Evolutionary conservation across 2,888 invertebrate species (phyloP), one percentile per base, ranked within the genome.

Genomic region (Eucera pruinosa): DNA sequence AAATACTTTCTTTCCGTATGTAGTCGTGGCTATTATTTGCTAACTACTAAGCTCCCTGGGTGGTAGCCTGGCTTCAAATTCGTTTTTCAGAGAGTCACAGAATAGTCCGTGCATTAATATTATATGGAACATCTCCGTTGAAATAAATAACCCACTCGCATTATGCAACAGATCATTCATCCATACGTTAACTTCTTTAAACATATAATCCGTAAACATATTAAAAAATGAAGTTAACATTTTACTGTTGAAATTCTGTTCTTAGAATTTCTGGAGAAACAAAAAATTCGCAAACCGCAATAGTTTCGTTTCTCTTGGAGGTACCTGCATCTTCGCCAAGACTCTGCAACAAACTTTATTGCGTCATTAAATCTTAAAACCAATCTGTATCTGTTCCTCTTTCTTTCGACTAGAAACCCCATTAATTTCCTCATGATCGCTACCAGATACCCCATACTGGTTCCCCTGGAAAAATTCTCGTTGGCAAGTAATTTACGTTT

Each of bases 401-500:
- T 47, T 25, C 23, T 11, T 45, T 39, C 45, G 52, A n/a, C 18
- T 54, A 55, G 45, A n/a, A 61, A n/a, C 15, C 15, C 20, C 48
- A 69, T 61, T 69, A 55, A 68, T 73, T 73, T 61, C 18, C 18
- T 36, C 18, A 20, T 27, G 61, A 69, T 48, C 23, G 61, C 18
- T 18, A 15, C 55, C 20, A 36, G 47, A 73, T 48, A 48, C 25
- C 23, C 52, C 9, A 23, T 20, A 23, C 41, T 43, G 55, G 39
- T 23, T 39, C 30, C 43, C 36, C 33, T n/a, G 33, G n/a, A 69
- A 73, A 73, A 73, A 69, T 55, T 55, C 33, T 7, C 55, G 25
- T 61, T 36, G 25, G 20, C 61, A 15, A 48, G 47, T 70, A 75
- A 71, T 75, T 71, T 71, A 75, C 61, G 55, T 50, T 55, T 18